Evolutionary conservation across 2,888 invertebrate genomes (phyloP).

Genomic region (Clistopyga incitator): DNA sequence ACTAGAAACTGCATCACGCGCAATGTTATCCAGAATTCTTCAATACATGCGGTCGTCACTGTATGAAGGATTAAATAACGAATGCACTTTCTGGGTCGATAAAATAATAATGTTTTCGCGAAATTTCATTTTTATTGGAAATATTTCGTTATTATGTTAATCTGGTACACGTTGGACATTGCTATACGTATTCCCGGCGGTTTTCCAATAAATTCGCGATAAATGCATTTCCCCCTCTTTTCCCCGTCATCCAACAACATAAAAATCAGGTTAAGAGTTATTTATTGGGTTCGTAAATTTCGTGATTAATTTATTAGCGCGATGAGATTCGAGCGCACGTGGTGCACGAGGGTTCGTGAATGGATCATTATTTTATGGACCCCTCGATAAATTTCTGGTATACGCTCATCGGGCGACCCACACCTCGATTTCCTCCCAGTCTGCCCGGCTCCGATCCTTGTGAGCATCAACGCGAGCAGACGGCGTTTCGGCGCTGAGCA

Average conservation of each 20-base stretch:
- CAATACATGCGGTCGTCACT: neutral
- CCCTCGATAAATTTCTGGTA: conserved; percentile 43
- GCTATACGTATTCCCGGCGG: neutral
- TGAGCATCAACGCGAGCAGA: conserved; percentile 44
- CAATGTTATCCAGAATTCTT: neutral
- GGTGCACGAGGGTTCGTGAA: conserved; percentile 40
- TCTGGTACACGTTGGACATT: neutral
- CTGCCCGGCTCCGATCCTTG: conserved; percentile 45
- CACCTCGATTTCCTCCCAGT: conserved; percentile 47
- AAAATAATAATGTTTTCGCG: neutral
- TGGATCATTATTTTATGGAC: conserved; percentile 58
- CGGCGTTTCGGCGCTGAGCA: conserved; percentile 31
- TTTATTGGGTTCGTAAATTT: conserved; percentile 42
- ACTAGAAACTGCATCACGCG: neutral
- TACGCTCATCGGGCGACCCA: conserved; percentile 46
- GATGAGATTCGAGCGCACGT: conserved; percentile 52
- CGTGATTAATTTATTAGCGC: conserved; percentile 49
- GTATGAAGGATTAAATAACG: neutral
- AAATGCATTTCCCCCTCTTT: neutral
- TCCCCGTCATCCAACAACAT: conserved; percentile 16
- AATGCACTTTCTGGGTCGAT: neutral
- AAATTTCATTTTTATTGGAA: neutral
- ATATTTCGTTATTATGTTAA: neutral
- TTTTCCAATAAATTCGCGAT: conserved; percentile 2
- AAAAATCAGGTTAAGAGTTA: conserved; percentile 30